Evolutionary conservation across 2,888 invertebrate species (phyloP).

Genomic region (Mactromeris polynyma): DNA sequence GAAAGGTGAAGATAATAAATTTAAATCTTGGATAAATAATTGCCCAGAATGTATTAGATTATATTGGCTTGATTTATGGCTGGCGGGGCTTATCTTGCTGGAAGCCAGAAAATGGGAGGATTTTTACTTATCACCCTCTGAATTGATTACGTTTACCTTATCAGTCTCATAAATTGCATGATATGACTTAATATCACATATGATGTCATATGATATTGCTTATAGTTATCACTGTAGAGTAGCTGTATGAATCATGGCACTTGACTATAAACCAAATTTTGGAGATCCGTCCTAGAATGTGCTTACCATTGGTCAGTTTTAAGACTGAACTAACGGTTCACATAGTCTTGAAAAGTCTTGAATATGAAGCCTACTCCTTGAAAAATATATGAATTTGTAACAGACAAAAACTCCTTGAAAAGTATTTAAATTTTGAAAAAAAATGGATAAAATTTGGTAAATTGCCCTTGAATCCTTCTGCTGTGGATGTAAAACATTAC

Average conservation of each 20-base stretch:
- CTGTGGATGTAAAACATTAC: too few relatives aligned
- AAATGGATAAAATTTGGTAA: too few relatives aligned
- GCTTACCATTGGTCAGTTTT: too few relatives aligned
- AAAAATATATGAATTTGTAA: too few relatives aligned
- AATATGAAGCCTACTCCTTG: too few relatives aligned
- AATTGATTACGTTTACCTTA: neutral
- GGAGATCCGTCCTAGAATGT: too few relatives aligned
- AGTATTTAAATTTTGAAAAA: too few relatives aligned
- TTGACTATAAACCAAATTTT: too few relatives aligned
- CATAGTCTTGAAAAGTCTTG: too few relatives aligned
- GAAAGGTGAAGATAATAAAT: conserved; percentile 1
- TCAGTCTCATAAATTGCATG: neutral
- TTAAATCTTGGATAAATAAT: neutral
- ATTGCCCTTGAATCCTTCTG: too few relatives aligned
- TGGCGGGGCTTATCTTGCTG: neutral
- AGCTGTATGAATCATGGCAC: neutral
- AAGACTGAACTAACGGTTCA: too few relatives aligned
- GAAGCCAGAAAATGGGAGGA: neutral
- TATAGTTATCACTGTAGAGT: neutral
- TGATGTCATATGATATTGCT: neutral
- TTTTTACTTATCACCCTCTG: neutral
- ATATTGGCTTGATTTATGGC: neutral
- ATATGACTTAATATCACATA: neutral
- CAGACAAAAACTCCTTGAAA: too few relatives aligned
- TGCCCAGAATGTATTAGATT: neutral